Percentiles rank a stretch among this genome's conserved stretches.
Conservation (phyloP, 1,140 invertebrate species). For the Drosophila funebris region DNA sequence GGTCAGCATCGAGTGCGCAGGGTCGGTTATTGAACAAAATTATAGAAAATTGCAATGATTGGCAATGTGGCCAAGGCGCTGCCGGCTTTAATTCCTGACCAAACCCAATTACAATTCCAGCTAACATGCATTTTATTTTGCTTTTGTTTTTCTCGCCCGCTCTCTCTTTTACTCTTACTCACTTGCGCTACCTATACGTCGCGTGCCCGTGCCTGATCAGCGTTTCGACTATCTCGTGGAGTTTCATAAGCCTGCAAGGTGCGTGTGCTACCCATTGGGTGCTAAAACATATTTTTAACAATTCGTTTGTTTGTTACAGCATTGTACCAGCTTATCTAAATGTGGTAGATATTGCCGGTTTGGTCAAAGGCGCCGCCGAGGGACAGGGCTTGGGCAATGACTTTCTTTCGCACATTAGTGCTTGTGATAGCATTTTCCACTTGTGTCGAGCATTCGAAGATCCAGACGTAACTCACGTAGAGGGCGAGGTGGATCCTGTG, state of each 20-base stretch:
- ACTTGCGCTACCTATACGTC: conserved; percentile 87
- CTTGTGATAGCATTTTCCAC: conserved; percentile 99
- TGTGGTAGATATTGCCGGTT: conserved; percentile 98
- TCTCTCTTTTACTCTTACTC: not conserved
- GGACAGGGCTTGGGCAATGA: conserved; percentile 99
- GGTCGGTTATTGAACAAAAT: conserved; percentile 69
- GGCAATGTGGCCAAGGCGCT: conserved; percentile 41
- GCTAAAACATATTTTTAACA: too few species aligned
- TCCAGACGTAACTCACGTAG: conserved; percentile 98
- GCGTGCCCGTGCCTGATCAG: conserved; percentile 99
- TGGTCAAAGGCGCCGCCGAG: conserved; percentile 98
- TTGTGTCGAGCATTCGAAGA: conserved; percentile 98
- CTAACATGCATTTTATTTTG: conserved; percentile 50
- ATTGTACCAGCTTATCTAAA: conserved; percentile 99
- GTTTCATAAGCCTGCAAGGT: conserved; percentile 97
- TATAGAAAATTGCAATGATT: conserved; percentile 83
- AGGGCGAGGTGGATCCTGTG: conserved; percentile 98
- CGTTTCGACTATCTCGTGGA: too few species aligned
- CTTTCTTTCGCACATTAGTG: conserved; percentile 98
- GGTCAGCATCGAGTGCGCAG: conserved; percentile 23
- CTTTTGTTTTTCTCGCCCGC: not conserved
- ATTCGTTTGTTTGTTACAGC: too few species aligned
- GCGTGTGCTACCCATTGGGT: too few species aligned
- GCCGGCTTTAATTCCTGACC: conserved; percentile 33
- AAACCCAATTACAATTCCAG: conserved; percentile 40